phyloP scores from a whole-genome alignment of 1,140 invertebrate genomes.

The Ridgeia piscesae region DNA sequence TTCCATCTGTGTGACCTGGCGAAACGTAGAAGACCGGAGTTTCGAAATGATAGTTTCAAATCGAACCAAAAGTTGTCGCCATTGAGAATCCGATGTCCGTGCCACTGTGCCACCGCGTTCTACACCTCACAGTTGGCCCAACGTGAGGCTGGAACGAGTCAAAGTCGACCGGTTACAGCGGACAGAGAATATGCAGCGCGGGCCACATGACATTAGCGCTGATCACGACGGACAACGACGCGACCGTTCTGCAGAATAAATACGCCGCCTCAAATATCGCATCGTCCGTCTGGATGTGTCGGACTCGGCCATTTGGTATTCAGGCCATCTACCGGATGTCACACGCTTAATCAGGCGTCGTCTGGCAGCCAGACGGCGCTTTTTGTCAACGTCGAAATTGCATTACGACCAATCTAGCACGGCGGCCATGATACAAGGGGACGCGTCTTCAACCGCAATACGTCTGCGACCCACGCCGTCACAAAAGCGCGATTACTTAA shows the following conservation, averaged over 20 bases:
- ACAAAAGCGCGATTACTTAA: not conserved
- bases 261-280: not conserved
- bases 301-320: not conserved
- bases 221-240: not conserved
- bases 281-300: not conserved
- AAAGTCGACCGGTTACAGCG: not conserved
- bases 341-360: not conserved
- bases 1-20: too few relatives aligned
- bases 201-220: not conserved
- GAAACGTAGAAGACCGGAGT: too few relatives aligned
- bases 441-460: not conserved
- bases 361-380: not conserved
- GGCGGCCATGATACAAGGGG: not conserved
- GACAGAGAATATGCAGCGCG: not conserved
- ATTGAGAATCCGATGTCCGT: too few relatives aligned
- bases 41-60: too few relatives aligned
- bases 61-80: too few relatives aligned
- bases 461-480: not conserved
- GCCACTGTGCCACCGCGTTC: too few relatives aligned
- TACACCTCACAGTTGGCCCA: not conserved
- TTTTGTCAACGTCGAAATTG: conserved; percentile 5
- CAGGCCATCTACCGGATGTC: not conserved
- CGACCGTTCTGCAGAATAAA: not conserved
- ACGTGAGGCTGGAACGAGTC: not conserved
- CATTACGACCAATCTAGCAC: not conserved